Conservation (phyloP, 2,888 invertebrate genomes). For the Rotaria macrura region DNA sequence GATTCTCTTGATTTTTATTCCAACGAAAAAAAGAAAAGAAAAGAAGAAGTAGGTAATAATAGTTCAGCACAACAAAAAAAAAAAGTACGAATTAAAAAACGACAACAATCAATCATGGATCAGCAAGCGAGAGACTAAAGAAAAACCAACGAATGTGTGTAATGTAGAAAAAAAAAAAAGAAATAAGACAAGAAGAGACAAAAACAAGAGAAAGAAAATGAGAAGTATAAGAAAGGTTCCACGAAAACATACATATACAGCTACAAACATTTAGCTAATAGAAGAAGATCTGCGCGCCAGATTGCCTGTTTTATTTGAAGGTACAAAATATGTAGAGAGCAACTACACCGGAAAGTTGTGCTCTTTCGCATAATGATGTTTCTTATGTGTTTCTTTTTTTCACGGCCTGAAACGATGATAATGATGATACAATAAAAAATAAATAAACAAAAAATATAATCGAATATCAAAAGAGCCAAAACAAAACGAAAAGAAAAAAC, state of each 20-base stretch:
- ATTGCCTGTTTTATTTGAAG: constrained; percentile 15
- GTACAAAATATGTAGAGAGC: constrained; percentile 8
- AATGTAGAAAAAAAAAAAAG: background rate
- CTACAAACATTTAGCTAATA: background rate
- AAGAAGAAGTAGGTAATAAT: background rate
- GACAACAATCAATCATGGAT: constrained; percentile 8
- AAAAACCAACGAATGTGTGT: background rate
- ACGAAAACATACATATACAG: background rate
- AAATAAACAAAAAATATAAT: constrained; percentile 15
- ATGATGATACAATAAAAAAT: constrained; percentile 3
- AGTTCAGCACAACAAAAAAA: constrained; percentile 11
- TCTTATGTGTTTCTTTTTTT: background rate
- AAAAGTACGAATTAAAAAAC: constrained; percentile 5
- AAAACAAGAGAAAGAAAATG: background rate
- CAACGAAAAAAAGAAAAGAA: background rate
- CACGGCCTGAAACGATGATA: background rate
- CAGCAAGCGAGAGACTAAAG: background rate
- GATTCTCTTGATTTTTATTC: constrained; percentile 11
- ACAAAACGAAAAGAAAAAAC: background rate
- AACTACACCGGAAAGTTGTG: background rate
- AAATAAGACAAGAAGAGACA: background rate
- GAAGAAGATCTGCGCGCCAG: constrained; percentile 8
- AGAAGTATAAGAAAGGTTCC: background rate
- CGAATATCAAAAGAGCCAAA: constrained; percentile 4
- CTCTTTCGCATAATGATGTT: background rate